Conservation (phyloP, 2,888 invertebrate species). For the Xanthia icteritia region DNA sequence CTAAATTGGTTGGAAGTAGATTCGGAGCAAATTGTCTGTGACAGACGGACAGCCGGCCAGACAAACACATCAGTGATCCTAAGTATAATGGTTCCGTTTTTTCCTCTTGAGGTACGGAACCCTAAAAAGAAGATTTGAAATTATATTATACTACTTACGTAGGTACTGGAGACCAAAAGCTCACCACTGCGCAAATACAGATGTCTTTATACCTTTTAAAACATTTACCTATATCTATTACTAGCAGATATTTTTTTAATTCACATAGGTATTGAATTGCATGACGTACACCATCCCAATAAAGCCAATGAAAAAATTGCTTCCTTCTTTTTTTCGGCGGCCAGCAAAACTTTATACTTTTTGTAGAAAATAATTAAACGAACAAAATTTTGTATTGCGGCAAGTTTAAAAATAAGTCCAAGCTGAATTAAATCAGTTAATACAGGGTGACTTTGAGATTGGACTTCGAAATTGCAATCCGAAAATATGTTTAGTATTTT, state of each 20-base stretch:
- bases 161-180: no score
- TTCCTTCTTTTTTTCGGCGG: background rate
- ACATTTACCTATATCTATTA: no score
- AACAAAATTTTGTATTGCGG: background rate
- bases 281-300: background rate
- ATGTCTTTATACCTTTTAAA: no score
- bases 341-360: background rate
- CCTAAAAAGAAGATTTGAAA: no score
- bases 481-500: background rate
- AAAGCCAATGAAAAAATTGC: background rate
- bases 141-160: no score
- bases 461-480: background rate
- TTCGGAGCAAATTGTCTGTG: no score
- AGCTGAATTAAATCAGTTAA: background rate
- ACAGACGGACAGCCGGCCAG: no score
- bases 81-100: no score
- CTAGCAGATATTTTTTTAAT: background rate
- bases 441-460: background rate
- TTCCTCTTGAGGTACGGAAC: no score
- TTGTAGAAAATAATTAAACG: background rate
- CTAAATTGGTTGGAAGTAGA: no score
- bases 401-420: background rate
- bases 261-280: background rate
- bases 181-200: no score
- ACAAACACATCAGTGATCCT: no score